Percentiles rank a stretch among this genome's conserved stretches.
These are phyloP conservation scores for Pseudobourletiella spinata DNA, from an alignment of 1,140 invertebrate species.

Conservation along the genomic window DNA sequence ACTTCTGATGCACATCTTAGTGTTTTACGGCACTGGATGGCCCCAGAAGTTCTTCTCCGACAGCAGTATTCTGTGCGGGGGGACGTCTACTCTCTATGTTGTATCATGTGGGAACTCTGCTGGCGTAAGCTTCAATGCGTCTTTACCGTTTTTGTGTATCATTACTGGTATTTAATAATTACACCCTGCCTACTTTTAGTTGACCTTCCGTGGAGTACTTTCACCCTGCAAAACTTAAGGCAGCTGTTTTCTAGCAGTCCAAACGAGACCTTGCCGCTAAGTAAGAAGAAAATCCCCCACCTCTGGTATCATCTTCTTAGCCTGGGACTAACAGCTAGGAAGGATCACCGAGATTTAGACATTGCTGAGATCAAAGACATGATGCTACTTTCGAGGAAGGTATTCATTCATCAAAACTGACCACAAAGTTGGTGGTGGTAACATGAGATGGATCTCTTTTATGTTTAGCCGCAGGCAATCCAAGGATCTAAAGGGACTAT, in stretches of 20 bases:
- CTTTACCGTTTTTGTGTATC: neutral
- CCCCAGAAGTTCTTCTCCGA: constrained; percentile 43
- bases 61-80: constrained; percentile 37
- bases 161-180: neutral
- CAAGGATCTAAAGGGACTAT: neutral
- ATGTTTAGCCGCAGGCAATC: neutral
- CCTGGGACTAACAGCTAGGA: neutral
- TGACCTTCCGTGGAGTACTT: constrained; percentile 1
- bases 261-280: neutral
- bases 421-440: neutral
- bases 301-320: neutral
- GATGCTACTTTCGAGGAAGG: neutral
- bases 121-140: constrained; percentile 29
- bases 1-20: constrained; percentile 27
- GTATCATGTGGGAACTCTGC: constrained; percentile 44
- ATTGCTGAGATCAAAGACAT: neutral
- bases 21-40: constrained; percentile 41
- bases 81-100: constrained; percentile 44
- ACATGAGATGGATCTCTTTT: neutral
- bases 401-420: neutral
- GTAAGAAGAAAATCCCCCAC: neutral
- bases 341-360: neutral
- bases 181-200: neutral
- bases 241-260: neutral
- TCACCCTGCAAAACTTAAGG: neutral